Percentiles rank a stretch among this genome's conserved stretches.
Conservation (phyloP, 2,797 vertebrate genomes). For the Luscinia luscinia region DNA sequence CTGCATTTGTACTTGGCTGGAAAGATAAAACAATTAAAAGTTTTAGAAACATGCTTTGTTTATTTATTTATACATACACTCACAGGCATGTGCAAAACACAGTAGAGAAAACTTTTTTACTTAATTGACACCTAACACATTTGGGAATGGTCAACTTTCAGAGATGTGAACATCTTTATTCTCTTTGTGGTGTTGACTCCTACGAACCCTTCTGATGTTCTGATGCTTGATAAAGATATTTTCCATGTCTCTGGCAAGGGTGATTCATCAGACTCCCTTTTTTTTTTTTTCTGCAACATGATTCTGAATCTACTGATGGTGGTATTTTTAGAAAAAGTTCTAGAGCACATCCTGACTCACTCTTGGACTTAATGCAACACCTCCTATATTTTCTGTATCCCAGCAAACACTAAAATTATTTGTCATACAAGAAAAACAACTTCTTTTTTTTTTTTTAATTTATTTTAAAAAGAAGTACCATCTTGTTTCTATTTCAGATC, state of each 20-base stretch:
- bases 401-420: not conserved
- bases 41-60: not conserved
- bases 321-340: not conserved
- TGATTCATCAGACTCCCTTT: not conserved
- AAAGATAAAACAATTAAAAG: not conserved
- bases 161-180: not conserved
- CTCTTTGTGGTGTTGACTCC: not conserved
- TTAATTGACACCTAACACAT: not conserved
- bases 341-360: not conserved
- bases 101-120: not conserved
- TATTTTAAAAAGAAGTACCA: not conserved
- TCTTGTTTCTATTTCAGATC: not conserved
- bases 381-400: not conserved
- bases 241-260: not conserved
- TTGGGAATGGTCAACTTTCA: not conserved
- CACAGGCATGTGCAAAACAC: fast-evolving
- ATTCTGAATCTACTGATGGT: not conserved
- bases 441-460: not conserved
- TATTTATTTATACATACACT: not conserved
- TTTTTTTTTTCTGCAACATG: not conserved
- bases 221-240: not conserved
- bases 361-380: not conserved
- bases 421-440: not conserved
- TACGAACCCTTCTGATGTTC: not conserved
- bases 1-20: not conserved